These are phyloP conservation scores for Xanthostigma xanthostigma DNA, from an alignment of 2,888 invertebrate species.

Conservation along the genomic window DNA sequence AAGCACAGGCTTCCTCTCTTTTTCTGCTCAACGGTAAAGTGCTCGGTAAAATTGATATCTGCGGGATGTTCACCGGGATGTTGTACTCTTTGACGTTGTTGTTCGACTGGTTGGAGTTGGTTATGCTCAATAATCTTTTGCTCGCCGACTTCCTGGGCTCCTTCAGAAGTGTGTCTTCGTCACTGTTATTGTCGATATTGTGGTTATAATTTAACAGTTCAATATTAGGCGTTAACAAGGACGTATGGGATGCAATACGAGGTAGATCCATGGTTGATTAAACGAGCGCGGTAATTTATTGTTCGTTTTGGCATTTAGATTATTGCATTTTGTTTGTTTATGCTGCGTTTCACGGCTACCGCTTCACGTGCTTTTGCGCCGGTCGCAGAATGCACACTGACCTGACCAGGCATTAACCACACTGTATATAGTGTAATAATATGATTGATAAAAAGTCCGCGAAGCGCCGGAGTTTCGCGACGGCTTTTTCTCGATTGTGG, in stretches of 20 bases:
- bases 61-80: conserved; percentile 21
- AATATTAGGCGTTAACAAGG: conserved; percentile 22
- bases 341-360: too few species aligned
- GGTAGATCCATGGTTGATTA: conserved; percentile 24
- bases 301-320: too few species aligned
- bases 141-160: conserved; percentile 1
- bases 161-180: not conserved
- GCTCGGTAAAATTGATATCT: conserved; percentile 26
- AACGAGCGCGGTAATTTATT: not conserved
- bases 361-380: too few species aligned
- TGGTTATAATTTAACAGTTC: conserved; percentile 7
- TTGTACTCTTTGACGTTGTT: conserved; percentile 17
- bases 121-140: conserved; percentile 1
- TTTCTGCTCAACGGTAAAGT: conserved; percentile 46
- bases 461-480: too few species aligned
- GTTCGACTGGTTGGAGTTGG: conserved; percentile 14
- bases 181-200: not conserved
- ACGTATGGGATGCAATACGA: conserved; percentile 26
- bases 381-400: too few species aligned
- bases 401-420: too few species aligned
- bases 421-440: too few species aligned
- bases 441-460: too few species aligned
- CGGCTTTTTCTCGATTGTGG: too few species aligned
- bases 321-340: too few species aligned
- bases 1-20: conserved; percentile 51